Evolutionary conservation across 2,888 invertebrate genomes (phyloP), one percentile per base, ranked within the genome.

Genomic region (Aphidius colemani): DNA sequence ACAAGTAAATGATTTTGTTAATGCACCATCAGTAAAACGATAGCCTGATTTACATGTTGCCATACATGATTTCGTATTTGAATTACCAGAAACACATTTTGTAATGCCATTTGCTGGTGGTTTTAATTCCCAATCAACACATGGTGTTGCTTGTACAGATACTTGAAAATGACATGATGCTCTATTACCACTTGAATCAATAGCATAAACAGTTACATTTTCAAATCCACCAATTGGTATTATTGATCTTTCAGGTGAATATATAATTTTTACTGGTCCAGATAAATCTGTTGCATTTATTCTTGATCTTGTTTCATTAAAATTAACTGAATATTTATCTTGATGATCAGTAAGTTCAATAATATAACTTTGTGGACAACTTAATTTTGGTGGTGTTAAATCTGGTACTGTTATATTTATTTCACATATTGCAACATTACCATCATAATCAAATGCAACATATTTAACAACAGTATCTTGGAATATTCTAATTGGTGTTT

Each of bases 351-450:
- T 91, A 64, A 96, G 83, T 82, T 96, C 96, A 69, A 96, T 94
- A 0, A 96, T 95, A 78, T 95, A 96, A 78, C 95, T 95, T 81
- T 95, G 95, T 0, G 96, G 96, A 76, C 96, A 96, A 78, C 93
- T 94, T 48, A 96, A 83, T 76, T 89, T 88, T 7, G 96, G 96
- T 60, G 96, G 95, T 1, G 95, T 95, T 61, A 95, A 92, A 82
- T 96, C 87, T 43, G 94, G 94, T 8, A 96, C 95, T 1, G 96
- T 95, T 43, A 98, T 95, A 75, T 96, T 95, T 43, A 98, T 95
- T 85, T 94, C 93, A 78, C 98, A 98, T 78, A 96, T 95, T 10
- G 97, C 98, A 10, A 96, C 96, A 78, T 98, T 98, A 71, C 97
- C 97, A 78, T 97, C 97, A 75, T 94, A 95, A 84, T 98, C 98